phyloP scores from a whole-genome alignment of 2,113 vertebrate species.

The Cyprinodon variegatus region DNA sequence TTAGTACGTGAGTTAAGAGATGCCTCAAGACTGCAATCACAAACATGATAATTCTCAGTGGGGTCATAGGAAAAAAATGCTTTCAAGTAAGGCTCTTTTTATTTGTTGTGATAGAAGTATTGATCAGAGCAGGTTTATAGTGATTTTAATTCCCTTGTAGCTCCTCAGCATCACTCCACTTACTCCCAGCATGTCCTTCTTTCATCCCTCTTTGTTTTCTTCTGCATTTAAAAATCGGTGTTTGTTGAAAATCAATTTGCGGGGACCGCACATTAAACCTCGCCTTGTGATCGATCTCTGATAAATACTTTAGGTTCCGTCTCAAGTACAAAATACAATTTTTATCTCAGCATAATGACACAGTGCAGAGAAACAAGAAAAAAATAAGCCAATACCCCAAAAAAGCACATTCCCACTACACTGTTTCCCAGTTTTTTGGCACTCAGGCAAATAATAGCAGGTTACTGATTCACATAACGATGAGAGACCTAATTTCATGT shows the following conservation, averaged over 20 bases:
- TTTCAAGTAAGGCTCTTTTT: background rate
- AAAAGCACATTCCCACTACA: background rate
- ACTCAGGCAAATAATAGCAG: background rate
- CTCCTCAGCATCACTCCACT: background rate
- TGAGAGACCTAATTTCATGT: constrained; percentile 12
- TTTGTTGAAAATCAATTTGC: constrained; percentile 28
- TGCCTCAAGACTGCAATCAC: background rate
- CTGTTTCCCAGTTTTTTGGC: constrained; percentile 1
- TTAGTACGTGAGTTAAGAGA: background rate
- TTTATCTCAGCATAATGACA: constrained; percentile 49
- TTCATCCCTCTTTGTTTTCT: background rate
- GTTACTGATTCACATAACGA: constrained; percentile 18
- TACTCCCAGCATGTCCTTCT: background rate
- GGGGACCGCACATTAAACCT: constrained; percentile 57
- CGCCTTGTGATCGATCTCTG: constrained; percentile 57
- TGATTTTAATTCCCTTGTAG: background rate
- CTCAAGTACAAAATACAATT: constrained; percentile 53
- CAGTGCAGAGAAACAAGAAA: constrained; percentile 19
- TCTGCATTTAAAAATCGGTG: constrained; percentile 17
- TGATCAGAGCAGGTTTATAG: constrained; percentile 8
- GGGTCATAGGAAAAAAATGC: background rate
- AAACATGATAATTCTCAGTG: background rate
- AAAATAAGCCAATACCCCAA: constrained; percentile 21
- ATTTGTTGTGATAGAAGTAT: constrained; percentile 5
- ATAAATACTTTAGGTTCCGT: constrained; percentile 70